phyloP scores from a whole-genome alignment of 2,113 vertebrate genomes.

The Drymodes brunneopygia region DNA sequence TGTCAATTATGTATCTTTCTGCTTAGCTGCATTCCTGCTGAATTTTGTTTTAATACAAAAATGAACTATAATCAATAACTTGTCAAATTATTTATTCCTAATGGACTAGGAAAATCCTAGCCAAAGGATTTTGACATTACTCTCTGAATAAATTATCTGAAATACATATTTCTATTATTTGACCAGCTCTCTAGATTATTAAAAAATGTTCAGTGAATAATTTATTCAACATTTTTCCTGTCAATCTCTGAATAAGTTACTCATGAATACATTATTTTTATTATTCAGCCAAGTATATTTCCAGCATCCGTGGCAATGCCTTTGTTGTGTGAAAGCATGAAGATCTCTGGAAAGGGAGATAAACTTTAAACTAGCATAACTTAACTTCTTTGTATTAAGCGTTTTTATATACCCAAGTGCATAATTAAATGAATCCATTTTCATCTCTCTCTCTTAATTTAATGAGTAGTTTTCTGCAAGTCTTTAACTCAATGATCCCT shows the following conservation, averaged over 20 bases:
- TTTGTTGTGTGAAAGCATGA: conserved; percentile 12
- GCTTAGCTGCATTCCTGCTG: not conserved
- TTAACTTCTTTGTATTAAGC: not conserved
- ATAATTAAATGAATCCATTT: conserved; percentile 27
- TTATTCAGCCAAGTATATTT: conserved; percentile 34
- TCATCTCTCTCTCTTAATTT: not conserved
- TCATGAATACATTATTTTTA: conserved; percentile 39
- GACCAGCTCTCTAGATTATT: conserved; percentile 43
- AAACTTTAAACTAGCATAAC: conserved; percentile 20
- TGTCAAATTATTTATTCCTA: conserved; percentile 42
- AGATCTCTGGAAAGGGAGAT: conserved; percentile 4
- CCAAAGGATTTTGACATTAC: conserved; percentile 25
- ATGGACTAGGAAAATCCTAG: not conserved
- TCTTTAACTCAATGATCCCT: not conserved
- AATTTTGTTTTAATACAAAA: conserved; percentile 35
- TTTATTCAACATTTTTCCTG: conserved; percentile 54
- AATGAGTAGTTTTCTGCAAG: not conserved
- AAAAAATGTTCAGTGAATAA: conserved; percentile 58
- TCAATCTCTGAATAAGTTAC: conserved; percentile 60
- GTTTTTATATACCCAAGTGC: not conserved
- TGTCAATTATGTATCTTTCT: conserved; percentile 34
- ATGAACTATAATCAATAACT: conserved; percentile 44
- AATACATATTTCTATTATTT: conserved; percentile 56
- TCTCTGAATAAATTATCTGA: conserved; percentile 32
- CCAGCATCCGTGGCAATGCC: not conserved